Base-by-base conservation (phyloP, 2,888 invertebrate species). In the Ichneumoninae sp. region DNA sequence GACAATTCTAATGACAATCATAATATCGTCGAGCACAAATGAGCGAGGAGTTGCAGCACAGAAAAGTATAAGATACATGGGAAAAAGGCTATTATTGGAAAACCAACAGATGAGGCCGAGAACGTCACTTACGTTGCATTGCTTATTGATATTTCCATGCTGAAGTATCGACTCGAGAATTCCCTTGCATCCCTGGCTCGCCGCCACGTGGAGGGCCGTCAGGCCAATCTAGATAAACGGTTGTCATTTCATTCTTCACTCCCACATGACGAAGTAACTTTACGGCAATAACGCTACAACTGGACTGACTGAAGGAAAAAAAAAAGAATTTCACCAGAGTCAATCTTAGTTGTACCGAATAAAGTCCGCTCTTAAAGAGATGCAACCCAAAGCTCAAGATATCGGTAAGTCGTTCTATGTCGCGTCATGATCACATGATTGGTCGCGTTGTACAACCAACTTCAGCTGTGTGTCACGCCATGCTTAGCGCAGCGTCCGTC, bases 191-290 rank as follows among this genome's bases (percentile, higher is more conserved):
- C 96, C 96, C 89, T 96, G 95, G 83, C 96, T 96, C 88, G 96
- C 96, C 19, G 96, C 96, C 91, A 96, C 95, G 91, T 97, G 96
- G 83, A 96, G 94, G 0, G 96, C 95, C 3, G 96, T 96, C 88
- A 95, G 95, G 22, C 96, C 96, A 92, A 95, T 96, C 96, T 96
- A 94, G 44, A 93, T 92, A 87, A 82, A 81, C 81, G 54, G 36
- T 78, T 75, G 63, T 22, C 47, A 16, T 73, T 77, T 68, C 30
- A 66, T 30, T 44, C 36, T 19, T 22, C 6, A 16, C 6, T 63
- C 5, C 30, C 6, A 26, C 26, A 33, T 7, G 6, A 33, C 22
- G 30, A 7, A 6, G 30, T 33, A 52, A 7, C 68, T 47, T 13
- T 52, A 70, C 10, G 30, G 6, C n/a, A 68, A 26, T 2, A n/a